Evolutionary conservation across 2,797 vertebrate genomes (phyloP), one percentile per base, ranked within the genome.

Genomic region (Chelon auratus): DNA sequence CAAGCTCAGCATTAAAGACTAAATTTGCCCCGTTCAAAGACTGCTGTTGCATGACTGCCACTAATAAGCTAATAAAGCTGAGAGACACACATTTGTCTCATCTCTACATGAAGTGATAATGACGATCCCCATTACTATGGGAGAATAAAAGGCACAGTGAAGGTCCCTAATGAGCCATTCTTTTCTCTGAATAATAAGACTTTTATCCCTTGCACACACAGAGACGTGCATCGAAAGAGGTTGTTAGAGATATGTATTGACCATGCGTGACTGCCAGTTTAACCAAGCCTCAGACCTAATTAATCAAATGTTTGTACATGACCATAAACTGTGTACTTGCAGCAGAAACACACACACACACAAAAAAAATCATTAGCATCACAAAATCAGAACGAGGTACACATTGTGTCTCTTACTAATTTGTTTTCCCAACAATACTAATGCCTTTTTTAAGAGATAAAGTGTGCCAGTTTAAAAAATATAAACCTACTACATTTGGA

Each of bases 151-250:
- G 39, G 14, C n/a, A 37, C 50, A 57, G 30, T 18, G 30, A 54
- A 56, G 24, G 51, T 75, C 52, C 30, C 43, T n/a, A 54, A 74
- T 74, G 57, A 62, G 57, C 62, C 53, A 54, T 62, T 60, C 9
- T 3, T 66, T 64, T 45, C 47, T 58, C 33, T 18, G 26, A 56
- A 71, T 54, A 68, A 74, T 61, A 47, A 66, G 52, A 43, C 2
- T 59, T 54, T 26, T 12, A 30, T 69, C 11, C 24, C 55, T 24
- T 59, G 20, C 59, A 67, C 26, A 40, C 39, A 56, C 14, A 26
- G 62, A 30, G 9, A 22, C 2, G 1, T 30, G 36, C 43, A 56
- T 48, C 58, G 40, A 55, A 40, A 39, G 18, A 66, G 5, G 4
- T 26, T 22, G 59, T 50, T 18, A 60, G 9, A 43, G 17, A 18